Evolutionary conservation across 1,140 invertebrate genomes (phyloP), one percentile per base, ranked within the genome.

Genomic region (Rhagoletis zephyria): DNA sequence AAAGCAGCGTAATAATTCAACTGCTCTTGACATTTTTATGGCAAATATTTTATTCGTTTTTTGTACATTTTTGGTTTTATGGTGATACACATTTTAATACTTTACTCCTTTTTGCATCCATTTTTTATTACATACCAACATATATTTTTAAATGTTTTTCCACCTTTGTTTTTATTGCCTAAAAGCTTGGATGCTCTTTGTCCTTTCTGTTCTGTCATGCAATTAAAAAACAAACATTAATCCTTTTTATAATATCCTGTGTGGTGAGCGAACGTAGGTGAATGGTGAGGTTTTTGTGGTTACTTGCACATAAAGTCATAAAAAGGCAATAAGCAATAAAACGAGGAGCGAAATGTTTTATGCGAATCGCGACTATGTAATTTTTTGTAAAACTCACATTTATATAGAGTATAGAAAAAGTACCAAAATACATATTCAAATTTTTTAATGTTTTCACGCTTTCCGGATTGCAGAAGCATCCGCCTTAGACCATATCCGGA

Each of bases 201-300:
- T 81, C 74, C 9, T 81, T 81, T 81, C n/a, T 51, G 7, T 81
- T 9, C 74, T 81, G 48, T 16, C 16, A 81, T 14, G 74, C 74
- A 81, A 81, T 81, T 81, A 81, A 81, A 81, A 45, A 81, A 81
- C 74, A 81, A 81, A 81, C 74, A 81, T 81, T 81, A 81, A 81
- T 81, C 74, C 74, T 81, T 81, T 81, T 19, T 81, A 81, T 81
- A 81, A 81, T 81, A 81, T 81, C 74, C 74, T 56, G 45, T 81
- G 74, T 19, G 74, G 74, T 59, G 74, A 81, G 45, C 5, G n/a
- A 81, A 16, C 5, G n/a, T 40, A 40, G 74, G n/a, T 63, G 61
- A 14, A 14, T 81, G 74, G 40, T 70, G 48, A 48, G 67, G 40
- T 4, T 14, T 5, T 64, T 40, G 10, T 67, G 9, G 7, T 67